Conservation (phyloP, 1,140 invertebrate genomes). For the Cryptotermes secundus region DNA sequence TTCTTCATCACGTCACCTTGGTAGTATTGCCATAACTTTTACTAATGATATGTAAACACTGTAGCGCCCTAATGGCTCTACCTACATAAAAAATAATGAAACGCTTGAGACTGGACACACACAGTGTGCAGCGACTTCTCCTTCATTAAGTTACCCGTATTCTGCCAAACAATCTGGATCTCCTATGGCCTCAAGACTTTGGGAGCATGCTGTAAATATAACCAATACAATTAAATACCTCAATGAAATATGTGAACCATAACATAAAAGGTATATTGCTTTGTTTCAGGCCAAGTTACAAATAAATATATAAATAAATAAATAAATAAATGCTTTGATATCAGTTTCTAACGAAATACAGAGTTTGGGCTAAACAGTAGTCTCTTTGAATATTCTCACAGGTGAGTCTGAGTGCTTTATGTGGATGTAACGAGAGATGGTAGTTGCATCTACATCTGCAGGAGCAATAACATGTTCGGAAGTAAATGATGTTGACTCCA, state of each 20-base stretch:
- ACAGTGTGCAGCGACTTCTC: too few relatives aligned
- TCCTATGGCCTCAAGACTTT: too few relatives aligned
- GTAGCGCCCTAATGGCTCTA: too few relatives aligned
- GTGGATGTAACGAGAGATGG: slow-evolving; percentile 55
- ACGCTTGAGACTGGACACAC: too few relatives aligned
- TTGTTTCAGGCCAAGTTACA: neutral
- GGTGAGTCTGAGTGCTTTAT: slow-evolving; percentile 54
- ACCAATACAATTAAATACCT: neutral
- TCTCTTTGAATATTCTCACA: slow-evolving; percentile 54
- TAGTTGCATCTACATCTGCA: slow-evolving; percentile 39
- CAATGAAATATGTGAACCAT: neutral
- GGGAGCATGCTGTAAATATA: neutral
- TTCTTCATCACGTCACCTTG: too few relatives aligned
- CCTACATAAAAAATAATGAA: too few relatives aligned
- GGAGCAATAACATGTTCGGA: neutral
- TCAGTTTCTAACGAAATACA: neutral
- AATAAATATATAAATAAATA: neutral
- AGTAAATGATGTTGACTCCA: neutral
- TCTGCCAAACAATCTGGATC: too few relatives aligned
- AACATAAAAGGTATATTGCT: neutral
- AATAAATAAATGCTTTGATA: neutral
- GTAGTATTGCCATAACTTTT: too few relatives aligned
- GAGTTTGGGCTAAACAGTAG: slow-evolving; percentile 50
- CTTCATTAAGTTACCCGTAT: too few relatives aligned
- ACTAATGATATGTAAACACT: too few relatives aligned